Evolutionary conservation across 1,140 invertebrate genomes (phyloP).

Genomic region (Pogonomyrmex californicus): DNA sequence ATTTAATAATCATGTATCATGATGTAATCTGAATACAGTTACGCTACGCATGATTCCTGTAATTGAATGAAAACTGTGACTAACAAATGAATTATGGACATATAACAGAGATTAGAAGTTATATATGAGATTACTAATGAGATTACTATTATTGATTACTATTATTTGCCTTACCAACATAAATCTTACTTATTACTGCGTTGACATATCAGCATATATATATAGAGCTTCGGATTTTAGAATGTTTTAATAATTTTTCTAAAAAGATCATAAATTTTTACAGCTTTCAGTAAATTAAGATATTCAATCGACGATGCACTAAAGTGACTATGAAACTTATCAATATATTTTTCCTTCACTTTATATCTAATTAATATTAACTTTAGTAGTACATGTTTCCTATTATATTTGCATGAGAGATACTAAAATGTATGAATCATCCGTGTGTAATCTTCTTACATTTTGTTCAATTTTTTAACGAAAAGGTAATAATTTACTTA

Average conservation of each 20-base stretch:
- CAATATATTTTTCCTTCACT: background rate
- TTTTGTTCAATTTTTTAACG: background rate
- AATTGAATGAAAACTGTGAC: background rate
- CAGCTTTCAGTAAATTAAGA: background rate
- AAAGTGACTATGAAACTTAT: background rate
- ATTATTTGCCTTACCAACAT: background rate
- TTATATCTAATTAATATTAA: background rate
- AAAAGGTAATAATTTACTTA: background rate
- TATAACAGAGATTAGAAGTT: background rate
- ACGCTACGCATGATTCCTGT: background rate
- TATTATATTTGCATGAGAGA: background rate
- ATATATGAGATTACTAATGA: background rate
- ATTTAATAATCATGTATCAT: background rate
- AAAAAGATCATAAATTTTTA: background rate
- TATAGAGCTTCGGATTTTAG: no score
- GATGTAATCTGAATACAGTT: conserved; percentile 5
- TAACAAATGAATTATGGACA: background rate
- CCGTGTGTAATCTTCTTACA: background rate
- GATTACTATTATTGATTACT: conserved; percentile 7
- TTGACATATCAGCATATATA: no score
- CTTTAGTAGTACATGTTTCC: background rate
- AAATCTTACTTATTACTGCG: background rate
- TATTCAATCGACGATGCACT: background rate
- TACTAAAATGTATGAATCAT: background rate
- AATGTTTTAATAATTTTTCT: no score